These are phyloP conservation scores for Oncorhynchus mykiss DNA, from an alignment of 2,113 vertebrate genomes.

Conservation along the genomic window DNA sequence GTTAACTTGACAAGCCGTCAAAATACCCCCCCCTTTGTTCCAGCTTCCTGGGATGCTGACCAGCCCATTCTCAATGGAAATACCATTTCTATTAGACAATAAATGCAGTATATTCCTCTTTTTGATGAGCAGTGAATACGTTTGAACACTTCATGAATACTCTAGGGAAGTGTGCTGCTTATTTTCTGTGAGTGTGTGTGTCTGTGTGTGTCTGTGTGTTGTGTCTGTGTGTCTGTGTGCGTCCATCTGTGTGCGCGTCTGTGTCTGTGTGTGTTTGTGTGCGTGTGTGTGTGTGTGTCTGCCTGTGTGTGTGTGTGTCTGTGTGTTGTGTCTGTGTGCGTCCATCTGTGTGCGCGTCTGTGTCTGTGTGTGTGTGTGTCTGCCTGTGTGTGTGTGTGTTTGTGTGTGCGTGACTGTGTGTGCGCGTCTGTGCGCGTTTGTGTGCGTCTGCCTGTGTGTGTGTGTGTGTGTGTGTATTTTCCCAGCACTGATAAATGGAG, in stretches of 20 bases:
- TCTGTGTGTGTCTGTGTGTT: no score
- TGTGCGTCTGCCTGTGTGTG: neutral
- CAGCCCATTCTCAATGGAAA: constrained; percentile 53
- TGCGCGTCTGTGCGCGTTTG: no score
- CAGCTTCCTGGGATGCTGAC: constrained; percentile 57
- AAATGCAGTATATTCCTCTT: constrained; percentile 38
- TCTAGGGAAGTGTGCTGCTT: constrained; percentile 6
- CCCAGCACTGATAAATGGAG: constrained; percentile 26
- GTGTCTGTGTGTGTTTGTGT: no score
- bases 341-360: rapidly evolving
- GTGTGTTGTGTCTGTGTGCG: no score
- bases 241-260: no score
- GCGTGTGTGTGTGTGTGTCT: no score
- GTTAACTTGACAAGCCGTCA: constrained; percentile 45
- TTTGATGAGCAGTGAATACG: constrained; percentile 7
- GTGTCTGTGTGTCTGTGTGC: no score
- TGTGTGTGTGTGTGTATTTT: neutral
- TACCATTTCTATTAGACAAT: constrained; percentile 49
- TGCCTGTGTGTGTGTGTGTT: no score
- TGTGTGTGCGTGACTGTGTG: no score
- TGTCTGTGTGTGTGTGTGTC: no score
- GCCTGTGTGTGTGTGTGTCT: rapidly evolving
- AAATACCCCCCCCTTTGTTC: neutral
- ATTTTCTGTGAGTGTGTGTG: neutral
- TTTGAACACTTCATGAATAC: constrained; percentile 40